phyloP scores from a whole-genome alignment of 2,797 vertebrate genomes.

The Semaprochilodus insignis region DNA sequence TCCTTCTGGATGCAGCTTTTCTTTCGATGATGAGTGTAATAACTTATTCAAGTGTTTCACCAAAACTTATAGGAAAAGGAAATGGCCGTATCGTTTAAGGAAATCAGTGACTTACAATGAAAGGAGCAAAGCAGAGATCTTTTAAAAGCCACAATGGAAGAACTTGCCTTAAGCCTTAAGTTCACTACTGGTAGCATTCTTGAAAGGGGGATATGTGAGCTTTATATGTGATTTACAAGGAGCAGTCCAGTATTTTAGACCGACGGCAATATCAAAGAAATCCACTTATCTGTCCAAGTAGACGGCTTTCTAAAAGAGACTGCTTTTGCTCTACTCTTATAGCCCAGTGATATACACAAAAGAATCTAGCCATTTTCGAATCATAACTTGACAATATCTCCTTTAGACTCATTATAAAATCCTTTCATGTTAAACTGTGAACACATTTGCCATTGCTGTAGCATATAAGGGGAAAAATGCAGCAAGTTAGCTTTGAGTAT shows the following conservation, averaged over 20 bases:
- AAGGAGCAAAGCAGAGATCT: too few species aligned
- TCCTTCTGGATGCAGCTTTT: too few species aligned
- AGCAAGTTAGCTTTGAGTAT: conserved; percentile 4
- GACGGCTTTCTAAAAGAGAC: not conserved
- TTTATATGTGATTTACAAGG: not conserved
- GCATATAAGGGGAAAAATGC: not conserved
- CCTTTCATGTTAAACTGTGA: conserved; percentile 28
- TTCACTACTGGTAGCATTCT: too few species aligned
- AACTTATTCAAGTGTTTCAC: too few species aligned
- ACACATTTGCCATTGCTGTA: conserved; percentile 19
- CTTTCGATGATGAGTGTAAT: too few species aligned
- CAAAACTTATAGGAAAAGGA: too few species aligned
- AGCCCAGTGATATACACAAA: not conserved
- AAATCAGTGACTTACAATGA: too few species aligned
- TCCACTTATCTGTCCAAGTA: conserved; percentile 10
- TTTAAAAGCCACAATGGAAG: too few species aligned
- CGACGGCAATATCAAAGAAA: conserved; percentile 20
- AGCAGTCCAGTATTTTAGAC: conserved; percentile 1
- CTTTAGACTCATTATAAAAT: conserved; percentile 35
- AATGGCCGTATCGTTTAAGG: too few species aligned
- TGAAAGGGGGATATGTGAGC: too few species aligned
- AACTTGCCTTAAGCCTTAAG: too few species aligned
- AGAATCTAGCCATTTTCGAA: conserved; percentile 7
- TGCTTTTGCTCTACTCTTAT: not conserved
- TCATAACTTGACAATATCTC: conserved; percentile 23